phyloP scores from a whole-genome alignment of 2,113 vertebrate genomes.

The Pionites leucogaster region DNA sequence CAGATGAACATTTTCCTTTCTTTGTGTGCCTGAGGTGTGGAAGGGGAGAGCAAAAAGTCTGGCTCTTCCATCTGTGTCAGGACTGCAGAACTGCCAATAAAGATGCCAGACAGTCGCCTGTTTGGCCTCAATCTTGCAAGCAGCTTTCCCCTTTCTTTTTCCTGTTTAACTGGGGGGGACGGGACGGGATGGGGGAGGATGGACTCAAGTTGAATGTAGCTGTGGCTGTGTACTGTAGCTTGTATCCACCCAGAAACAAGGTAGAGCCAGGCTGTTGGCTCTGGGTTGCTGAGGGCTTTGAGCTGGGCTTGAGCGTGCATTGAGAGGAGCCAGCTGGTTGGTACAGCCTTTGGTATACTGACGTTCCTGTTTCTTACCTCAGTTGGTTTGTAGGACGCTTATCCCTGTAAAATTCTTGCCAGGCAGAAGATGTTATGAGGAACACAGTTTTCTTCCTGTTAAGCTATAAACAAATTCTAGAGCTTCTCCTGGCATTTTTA shows the following conservation, averaged over 20 bases:
- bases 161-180: background rate
- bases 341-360: fast-evolving
- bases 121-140: background rate
- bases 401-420: background rate
- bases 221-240: background rate
- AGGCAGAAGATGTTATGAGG: background rate
- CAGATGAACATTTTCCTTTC: background rate
- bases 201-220: background rate
- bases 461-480: background rate
- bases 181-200: fast-evolving
- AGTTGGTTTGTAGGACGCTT: fast-evolving
- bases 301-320: fast-evolving
- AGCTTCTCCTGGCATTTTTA: background rate
- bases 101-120: background rate
- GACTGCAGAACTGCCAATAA: background rate
- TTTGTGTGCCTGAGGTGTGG: background rate
- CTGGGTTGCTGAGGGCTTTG: background rate
- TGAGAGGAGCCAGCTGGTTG: background rate
- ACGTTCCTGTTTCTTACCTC: background rate
- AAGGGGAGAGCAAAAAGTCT: background rate
- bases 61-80: background rate
- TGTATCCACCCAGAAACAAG: background rate
- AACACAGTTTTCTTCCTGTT: background rate
- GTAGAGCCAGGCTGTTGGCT: background rate
- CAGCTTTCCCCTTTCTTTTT: background rate